These are phyloP conservation scores for Ophion slaviceki DNA, from an alignment of 2,888 invertebrate species.

Conservation along the genomic window DNA sequence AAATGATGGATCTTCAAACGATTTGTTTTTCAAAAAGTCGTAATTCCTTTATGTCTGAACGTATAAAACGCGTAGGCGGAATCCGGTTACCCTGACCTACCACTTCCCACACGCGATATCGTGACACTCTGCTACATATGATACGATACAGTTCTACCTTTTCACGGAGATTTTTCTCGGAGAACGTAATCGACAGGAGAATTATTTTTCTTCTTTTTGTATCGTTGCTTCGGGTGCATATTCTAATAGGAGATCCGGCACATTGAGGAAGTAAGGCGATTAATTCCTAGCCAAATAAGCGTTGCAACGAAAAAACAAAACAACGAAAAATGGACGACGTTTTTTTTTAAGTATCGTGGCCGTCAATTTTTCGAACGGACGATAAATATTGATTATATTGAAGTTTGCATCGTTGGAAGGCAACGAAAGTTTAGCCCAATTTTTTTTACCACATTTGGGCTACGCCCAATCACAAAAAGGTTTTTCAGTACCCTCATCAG, in stretches of 20 bases:
- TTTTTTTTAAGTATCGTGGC: neutral
- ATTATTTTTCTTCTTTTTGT: slow-evolving; percentile 1
- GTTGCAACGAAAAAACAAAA: neutral
- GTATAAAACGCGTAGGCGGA: slow-evolving; percentile 44
- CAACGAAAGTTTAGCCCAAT: neutral
- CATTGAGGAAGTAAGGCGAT: neutral
- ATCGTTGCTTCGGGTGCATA: neutral
- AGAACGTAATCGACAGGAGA: neutral
- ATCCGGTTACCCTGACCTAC: slow-evolving; percentile 63
- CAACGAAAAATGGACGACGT: neutral
- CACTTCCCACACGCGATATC: slow-evolving; percentile 48
- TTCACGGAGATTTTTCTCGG: slow-evolving; percentile 19
- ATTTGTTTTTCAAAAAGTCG: slow-evolving; percentile 13
- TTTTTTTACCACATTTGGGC: too few species aligned
- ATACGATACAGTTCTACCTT: slow-evolving; percentile 14
- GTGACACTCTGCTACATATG: neutral
- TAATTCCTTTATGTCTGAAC: slow-evolving; percentile 12
- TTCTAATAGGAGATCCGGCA: slow-evolving; percentile 15
- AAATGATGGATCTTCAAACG: neutral
- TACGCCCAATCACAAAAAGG: too few species aligned
- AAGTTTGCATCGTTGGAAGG: neutral
- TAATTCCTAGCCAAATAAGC: neutral
- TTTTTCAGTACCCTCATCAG: too few species aligned
- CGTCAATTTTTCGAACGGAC: neutral
- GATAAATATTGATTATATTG: neutral